Base-by-base conservation (phyloP, 2,113 vertebrate genomes). In the Dendropsophus ebraccatus region DNA sequence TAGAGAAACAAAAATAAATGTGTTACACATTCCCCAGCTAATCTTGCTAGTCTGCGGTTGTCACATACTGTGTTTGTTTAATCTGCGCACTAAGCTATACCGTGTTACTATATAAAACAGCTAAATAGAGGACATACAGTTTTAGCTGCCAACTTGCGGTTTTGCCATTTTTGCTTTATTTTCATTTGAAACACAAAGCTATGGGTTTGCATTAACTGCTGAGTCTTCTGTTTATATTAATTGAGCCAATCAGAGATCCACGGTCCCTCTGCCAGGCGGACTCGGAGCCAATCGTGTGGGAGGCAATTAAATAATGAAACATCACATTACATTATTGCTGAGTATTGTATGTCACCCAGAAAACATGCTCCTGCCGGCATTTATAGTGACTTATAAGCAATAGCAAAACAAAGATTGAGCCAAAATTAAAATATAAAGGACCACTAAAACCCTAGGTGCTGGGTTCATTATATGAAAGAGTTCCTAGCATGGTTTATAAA, bases 1-100 rank as follows among this genome's bases (percentile, higher is more conserved):
- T 80, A 86, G 84, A 79, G 84, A 72, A 86, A 81, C 84, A 87
- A 87, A 87, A 87, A 87, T 87, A 87, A 87, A 87, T 87, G 83
- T 84, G 85, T 81, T 87, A 81, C 85, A 87, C 77, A 87, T 87
- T 87, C 85, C 84, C 85, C 28, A 47, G 85, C 67, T 87, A 87
- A 87, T 81, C 78, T 87, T 72, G 85, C 85, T 74, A 81, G 85
- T 81, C 85, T 73, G 85, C 56, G 85, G 85, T 87, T 87, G 85
- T 81, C 85, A 87, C 85, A 87, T 81, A 81, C 77, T 87, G 85
- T 87, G 77, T 87, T 87, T 87, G 52, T 87, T 73, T 85, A 65
- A 85, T 85, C 58, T 85, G 78, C 72, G 41, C 78, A 47, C 85
- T 87, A 47, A 87, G 78, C 74, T 81, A 81, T 87, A 87, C 78